Evolutionary conservation across 2,113 vertebrate species (phyloP), one percentile per base, ranked within the genome.

Genomic region (Maccullochella peelii): DNA sequence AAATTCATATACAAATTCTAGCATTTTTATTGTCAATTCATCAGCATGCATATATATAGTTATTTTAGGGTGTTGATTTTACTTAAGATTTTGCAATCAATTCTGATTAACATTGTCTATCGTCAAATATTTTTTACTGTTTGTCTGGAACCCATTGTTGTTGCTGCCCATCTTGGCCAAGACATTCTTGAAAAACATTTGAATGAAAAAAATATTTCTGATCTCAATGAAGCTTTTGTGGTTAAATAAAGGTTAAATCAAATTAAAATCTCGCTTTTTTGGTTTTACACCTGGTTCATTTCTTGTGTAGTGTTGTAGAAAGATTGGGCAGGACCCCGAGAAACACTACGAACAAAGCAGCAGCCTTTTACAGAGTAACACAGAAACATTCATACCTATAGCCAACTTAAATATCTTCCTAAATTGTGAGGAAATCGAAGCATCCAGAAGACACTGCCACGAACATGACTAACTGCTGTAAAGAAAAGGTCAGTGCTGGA

Each of bases 261-360:
- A 4, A 38, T 61, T 7, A 8, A 58, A 9, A 6, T 1, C 0
- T 0, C 14, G 0, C 6, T 25, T 42, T 0, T 11, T 25, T 42
- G 54, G 54, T 21, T 3, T 44, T 3, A 6, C 62, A 6, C 40
- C 6, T 15, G 6, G 3, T 66, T 25, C 4, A 47, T 23, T 42
- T 33, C 5, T 54, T 65, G 73, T 25, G 1, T 33, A 49, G 9
- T 16, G 20, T 74, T 27, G 23, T 5, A 38, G 59, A 49, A 33
- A 58, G 16, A 63, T 12, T 9, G 20, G 0, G 18, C 7, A 33
- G 10, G 20, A 54, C 7, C 7, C 2, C 0, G 2, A 50, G 27
- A 68, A 54, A n/a, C 25, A 63, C 15, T 12, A 40, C 6, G 0
- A 40, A 50, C 30, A 50, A 11, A 77, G 15, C 58, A 25, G 21